phyloP scores from a whole-genome alignment of 2,113 vertebrate species.

The Sigmodon hispidus region DNA sequence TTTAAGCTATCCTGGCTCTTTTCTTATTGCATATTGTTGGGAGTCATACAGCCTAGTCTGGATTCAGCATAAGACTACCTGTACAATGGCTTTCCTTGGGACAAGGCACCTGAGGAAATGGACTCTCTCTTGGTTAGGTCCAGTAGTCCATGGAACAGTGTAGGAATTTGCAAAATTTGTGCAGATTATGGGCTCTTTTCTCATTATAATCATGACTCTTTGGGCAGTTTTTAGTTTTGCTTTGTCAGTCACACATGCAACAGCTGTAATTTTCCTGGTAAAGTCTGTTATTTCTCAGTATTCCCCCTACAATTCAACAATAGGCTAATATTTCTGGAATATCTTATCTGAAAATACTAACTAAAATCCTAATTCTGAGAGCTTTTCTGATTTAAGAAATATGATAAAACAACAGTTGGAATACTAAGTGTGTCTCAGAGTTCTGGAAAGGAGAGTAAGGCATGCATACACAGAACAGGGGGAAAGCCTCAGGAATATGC shows the following conservation, averaged over 20 bases:
- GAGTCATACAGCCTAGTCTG: background rate
- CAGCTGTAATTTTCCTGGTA: background rate
- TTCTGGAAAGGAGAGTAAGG: background rate
- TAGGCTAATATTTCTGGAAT: background rate
- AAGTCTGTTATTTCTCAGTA: background rate
- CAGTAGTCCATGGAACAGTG: background rate
- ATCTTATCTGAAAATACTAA: background rate
- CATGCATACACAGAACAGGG: background rate
- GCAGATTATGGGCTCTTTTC: background rate
- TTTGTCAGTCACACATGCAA: background rate
- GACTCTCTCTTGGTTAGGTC: background rate
- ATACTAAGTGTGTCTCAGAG: background rate
- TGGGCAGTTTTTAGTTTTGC: background rate
- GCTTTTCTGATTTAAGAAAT: background rate
- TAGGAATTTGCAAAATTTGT: background rate
- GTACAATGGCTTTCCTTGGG: background rate
- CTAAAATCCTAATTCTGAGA: background rate
- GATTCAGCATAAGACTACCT: background rate
- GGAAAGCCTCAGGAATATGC: background rate
- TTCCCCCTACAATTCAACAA: background rate
- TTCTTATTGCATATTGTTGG: background rate
- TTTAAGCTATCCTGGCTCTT: background rate
- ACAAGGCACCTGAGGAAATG: background rate
- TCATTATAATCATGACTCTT: background rate
- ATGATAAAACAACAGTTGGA: background rate